Evolutionary conservation across 2,113 vertebrate species (phyloP).

Genomic region (Oxyruncus cristatus): DNA sequence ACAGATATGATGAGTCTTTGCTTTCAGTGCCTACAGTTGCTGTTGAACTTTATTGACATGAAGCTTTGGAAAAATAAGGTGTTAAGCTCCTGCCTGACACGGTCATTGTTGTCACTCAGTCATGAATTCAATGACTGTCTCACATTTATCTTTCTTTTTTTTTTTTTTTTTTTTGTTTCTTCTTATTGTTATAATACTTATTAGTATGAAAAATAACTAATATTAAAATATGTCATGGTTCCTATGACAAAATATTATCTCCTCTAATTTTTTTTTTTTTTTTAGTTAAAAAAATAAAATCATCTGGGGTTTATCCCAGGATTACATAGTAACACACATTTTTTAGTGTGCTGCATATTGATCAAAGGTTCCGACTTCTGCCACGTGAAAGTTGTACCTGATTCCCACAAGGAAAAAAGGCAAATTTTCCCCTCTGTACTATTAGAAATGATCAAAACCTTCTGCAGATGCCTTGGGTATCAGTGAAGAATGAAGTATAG

Average conservation of each 20-base stretch:
- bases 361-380: conserved; percentile 22
- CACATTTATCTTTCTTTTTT: background rate
- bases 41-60: background rate
- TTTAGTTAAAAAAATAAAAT: background rate
- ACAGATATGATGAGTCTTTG: background rate
- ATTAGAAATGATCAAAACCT: conserved; percentile 18
- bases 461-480: background rate
- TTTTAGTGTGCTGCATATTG: background rate
- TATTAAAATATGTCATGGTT: too few relatives aligned
- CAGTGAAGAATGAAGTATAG: background rate
- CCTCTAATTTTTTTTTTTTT: background rate
- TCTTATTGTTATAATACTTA: background rate
- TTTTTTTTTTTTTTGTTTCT: background rate
- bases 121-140: background rate
- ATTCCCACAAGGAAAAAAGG: background rate
- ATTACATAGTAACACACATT: background rate
- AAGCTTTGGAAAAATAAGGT: background rate
- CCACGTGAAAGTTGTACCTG: background rate
- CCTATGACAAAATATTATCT: too few relatives aligned
- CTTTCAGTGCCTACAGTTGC: conserved; percentile 11
- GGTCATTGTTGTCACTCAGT: background rate
- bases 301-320: background rate
- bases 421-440: background rate
- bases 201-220: background rate
- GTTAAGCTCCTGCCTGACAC: background rate